Percentiles rank a stretch among this genome's conserved stretches.
Conservation (phyloP, 1,140 invertebrate genomes). For the Lucilia sericata region DNA sequence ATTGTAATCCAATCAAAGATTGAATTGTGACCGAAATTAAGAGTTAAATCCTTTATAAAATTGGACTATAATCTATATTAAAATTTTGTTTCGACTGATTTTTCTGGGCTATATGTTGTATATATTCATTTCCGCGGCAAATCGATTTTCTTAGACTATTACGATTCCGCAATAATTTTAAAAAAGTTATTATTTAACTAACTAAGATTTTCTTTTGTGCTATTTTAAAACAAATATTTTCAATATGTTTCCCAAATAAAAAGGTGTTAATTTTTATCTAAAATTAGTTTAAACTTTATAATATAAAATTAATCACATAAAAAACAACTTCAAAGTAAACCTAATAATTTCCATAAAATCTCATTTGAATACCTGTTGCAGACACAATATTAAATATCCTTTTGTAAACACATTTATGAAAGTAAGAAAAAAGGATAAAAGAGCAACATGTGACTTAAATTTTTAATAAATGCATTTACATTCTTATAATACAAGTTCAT, state of each 20-base stretch:
- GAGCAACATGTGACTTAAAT: slow-evolving; percentile 10
- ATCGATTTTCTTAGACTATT: too few species aligned
- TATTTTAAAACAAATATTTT: too few species aligned
- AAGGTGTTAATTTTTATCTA: not conserved
- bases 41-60: too few species aligned
- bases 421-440: not conserved
- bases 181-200: too few species aligned
- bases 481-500: not conserved
- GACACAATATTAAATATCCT: not conserved
- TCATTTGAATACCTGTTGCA: slow-evolving; percentile 1
- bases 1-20: too few species aligned
- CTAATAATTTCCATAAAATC: not conserved
- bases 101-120: too few species aligned
- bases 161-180: too few species aligned
- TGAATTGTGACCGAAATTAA: too few species aligned
- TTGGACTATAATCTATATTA: too few species aligned
- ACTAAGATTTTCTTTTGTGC: too few species aligned
- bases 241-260: not conserved
- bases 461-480: slow-evolving; percentile 14
- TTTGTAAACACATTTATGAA: not conserved
- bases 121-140: too few species aligned
- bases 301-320: not conserved
- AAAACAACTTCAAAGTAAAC: not conserved
- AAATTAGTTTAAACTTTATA: not conserved
- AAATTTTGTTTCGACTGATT: too few species aligned